Conservation (phyloP, 1,140 invertebrate genomes). For the Lamellibrachia luymesi region DNA sequence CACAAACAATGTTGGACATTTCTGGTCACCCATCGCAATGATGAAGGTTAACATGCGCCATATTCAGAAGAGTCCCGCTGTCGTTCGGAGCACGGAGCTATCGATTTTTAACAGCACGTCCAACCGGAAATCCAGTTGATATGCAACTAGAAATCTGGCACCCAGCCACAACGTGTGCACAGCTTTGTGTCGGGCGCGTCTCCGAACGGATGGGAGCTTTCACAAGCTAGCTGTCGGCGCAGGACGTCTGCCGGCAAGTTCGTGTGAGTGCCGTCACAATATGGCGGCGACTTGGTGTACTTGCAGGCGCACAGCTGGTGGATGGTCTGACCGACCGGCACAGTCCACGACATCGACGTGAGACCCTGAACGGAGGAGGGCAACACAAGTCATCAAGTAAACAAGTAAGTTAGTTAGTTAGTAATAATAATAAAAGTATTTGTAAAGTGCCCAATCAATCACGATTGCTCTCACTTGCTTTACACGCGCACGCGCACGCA, state of each 20-base stretch:
- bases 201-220: background rate
- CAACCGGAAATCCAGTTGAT: background rate
- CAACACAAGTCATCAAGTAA: too few relatives aligned
- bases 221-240: background rate
- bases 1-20: background rate
- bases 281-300: slow-evolving; percentile 25
- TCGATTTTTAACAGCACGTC: background rate
- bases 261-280: slow-evolving; percentile 28
- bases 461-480: too few relatives aligned
- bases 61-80: background rate
- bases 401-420: too few relatives aligned
- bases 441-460: too few relatives aligned
- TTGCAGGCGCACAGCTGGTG: slow-evolving; percentile 25
- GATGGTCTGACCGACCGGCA: slow-evolving; percentile 17
- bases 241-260: slow-evolving; percentile 18
- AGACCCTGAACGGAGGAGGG: slow-evolving; percentile 12
- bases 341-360: slow-evolving; percentile 27
- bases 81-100: background rate
- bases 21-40: background rate
- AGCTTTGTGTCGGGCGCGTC: slow-evolving; percentile 18
- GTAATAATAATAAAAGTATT: too few relatives aligned
- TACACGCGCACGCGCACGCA: too few relatives aligned
- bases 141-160: slow-evolving; percentile 24
- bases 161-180: slow-evolving; percentile 27
- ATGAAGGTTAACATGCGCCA: background rate